phyloP scores from a whole-genome alignment of 1,140 invertebrate genomes.

The Drosophila bifasciata region DNA sequence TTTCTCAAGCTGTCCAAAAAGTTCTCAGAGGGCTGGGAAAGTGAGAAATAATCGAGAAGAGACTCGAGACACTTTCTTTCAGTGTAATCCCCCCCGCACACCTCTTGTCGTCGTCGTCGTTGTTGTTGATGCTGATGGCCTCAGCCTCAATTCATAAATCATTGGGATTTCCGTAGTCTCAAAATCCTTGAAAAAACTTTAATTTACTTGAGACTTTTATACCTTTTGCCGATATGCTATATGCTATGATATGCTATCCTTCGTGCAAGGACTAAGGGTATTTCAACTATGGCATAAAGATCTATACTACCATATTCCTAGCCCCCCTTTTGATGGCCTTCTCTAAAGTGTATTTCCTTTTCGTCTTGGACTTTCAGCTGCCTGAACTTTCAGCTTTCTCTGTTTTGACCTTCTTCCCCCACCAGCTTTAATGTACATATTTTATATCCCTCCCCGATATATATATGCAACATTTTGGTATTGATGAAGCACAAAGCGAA shows the following conservation, averaged over 20 bases:
- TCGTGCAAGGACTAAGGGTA: neutral
- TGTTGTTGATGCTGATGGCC: too few species aligned
- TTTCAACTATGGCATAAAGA: neutral
- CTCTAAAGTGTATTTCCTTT: slow-evolving; percentile 5
- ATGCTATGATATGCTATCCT: neutral
- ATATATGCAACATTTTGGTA: slow-evolving; percentile 54
- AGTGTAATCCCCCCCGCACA: too few species aligned
- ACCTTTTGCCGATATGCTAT: too few species aligned
- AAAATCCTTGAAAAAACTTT: slow-evolving; percentile 23
- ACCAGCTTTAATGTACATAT: too few species aligned
- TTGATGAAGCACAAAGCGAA: slow-evolving; percentile 54
- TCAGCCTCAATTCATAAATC: slow-evolving; percentile 58
- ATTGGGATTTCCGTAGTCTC: slow-evolving; percentile 41
- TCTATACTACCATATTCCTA: too few species aligned
- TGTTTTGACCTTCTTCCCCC: slow-evolving; percentile 34
- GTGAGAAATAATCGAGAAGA: slow-evolving; percentile 69
- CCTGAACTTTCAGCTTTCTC: neutral
- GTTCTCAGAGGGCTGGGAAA: slow-evolving; percentile 37
- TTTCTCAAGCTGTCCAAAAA: slow-evolving; percentile 70
- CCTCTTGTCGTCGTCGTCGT: too few species aligned
- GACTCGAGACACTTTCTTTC: slow-evolving; percentile 13
- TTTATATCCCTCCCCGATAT: slow-evolving; percentile 14
- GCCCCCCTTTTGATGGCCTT: too few species aligned
- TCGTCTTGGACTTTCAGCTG: neutral
- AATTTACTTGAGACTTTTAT: slow-evolving; percentile 24